These are phyloP conservation scores for Linhomoeus sp. DNA, from an alignment of 2,888 invertebrate species.

Conservation along the genomic window DNA sequence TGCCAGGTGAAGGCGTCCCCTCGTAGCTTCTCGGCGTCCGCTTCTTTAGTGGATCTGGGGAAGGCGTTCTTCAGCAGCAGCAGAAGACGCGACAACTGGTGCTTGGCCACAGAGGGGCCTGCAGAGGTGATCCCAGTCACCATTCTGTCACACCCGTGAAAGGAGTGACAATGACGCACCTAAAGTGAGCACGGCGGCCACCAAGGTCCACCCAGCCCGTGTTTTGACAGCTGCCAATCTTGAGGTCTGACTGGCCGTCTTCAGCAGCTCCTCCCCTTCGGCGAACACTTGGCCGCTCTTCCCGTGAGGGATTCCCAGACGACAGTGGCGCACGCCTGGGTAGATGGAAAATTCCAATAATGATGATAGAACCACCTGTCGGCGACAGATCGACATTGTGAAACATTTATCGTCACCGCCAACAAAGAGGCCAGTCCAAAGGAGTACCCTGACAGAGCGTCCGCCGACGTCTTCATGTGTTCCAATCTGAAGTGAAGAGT, in stretches of 20 bases:
- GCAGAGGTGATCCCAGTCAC: not conserved
- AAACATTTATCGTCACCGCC: conserved; percentile 58
- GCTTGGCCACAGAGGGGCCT: conserved; percentile 76
- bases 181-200: conserved; percentile 85
- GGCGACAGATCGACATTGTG: too few relatives aligned
- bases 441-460: conserved; percentile 54
- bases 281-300: conserved; percentile 84
- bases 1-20: conserved; percentile 95
- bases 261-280: conserved; percentile 79
- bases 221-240: conserved; percentile 78
- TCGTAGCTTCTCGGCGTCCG: conserved; percentile 69
- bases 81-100: conserved; percentile 73
- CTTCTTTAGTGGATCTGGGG: conserved; percentile 79
- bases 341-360: too few relatives aligned
- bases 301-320: conserved; percentile 81
- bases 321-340: conserved; percentile 67
- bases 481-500: conserved; percentile 53
- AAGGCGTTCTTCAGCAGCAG: conserved; percentile 92
- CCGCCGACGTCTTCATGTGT: conserved; percentile 60
- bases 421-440: conserved; percentile 78
- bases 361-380: too few relatives aligned
- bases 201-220: conserved; percentile 88
- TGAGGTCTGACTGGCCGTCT: conserved; percentile 90
- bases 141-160: too few relatives aligned
- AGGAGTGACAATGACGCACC: too few relatives aligned